Base-by-base conservation (phyloP, 2,888 invertebrate genomes). In the Dromius quadrimaculatus region DNA sequence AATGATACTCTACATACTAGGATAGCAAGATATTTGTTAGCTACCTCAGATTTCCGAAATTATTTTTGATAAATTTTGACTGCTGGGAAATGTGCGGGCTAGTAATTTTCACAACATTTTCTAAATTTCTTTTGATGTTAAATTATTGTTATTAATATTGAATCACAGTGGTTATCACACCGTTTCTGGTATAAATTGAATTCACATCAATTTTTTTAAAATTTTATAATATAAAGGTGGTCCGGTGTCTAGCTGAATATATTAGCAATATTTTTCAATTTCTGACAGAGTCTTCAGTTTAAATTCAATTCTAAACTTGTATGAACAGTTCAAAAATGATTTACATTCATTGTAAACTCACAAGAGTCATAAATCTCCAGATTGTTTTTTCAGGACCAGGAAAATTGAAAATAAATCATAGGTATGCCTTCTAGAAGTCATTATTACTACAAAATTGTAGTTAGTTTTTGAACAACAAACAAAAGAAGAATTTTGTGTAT, bases 381-480 rank as follows among this genome's bases (percentile, higher is more conserved):
- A 41, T 41, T 15, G 15, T 41, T 41, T 41, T 41, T 11, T 6
- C 4, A 11, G 4, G 13, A 36, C 1, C 11, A 4, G 36, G 36
- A 8, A 36, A n/a, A 41, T 41, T 41, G 11, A 1, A 41, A 41
- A 41, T 41, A 45, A 15, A 20, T 20, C 22, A 20, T 5, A 45
- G 20, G 45, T 45, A 45, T 3, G 28, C 8, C n/a, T 45, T 45
- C 41, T 11, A 45, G 9, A 5, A 9, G 2, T 43, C 41, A 17
- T 13, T 20, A 11, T 45, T 45, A 20, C 11, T n/a, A 20, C 20
- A 45, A 45, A 20, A 45, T 20, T 45, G 1, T 17, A 20, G 20
- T 45, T 45, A 45, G 20, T 45, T 45, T 1, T 45, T 20, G n/a
- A 45, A 9, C 45, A 45, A 45, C 45, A 45, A 45, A 45, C 45